phyloP scores from a whole-genome alignment of 2,888 invertebrate species.

The Drosophila anomelani region DNA sequence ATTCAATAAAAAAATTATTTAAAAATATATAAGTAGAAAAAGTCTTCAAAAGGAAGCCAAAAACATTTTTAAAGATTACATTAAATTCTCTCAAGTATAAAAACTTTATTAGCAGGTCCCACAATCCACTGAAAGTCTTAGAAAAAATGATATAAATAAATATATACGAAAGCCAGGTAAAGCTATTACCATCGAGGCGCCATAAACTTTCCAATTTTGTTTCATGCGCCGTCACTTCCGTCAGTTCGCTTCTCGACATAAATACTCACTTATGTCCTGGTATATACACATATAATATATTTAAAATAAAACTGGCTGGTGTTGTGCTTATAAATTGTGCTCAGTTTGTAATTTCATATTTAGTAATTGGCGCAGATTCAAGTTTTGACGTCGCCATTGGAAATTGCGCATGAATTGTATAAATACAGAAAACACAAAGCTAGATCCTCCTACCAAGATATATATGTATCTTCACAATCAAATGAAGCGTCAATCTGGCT shows the following conservation, averaged over 20 bases:
- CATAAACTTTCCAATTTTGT: slow-evolving; percentile 53
- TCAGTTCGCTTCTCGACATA: background rate
- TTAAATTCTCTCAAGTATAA: background rate
- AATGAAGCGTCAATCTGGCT: slow-evolving; percentile 43
- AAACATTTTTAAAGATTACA: background rate
- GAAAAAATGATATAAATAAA: slow-evolving; percentile 6
- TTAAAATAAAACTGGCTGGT: background rate
- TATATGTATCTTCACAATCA: slow-evolving; percentile 1
- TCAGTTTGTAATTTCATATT: slow-evolving; percentile 46
- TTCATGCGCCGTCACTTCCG: slow-evolving; percentile 17
- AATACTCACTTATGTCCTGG: background rate
- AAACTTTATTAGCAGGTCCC: background rate
- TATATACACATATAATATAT: slow-evolving; percentile 7
- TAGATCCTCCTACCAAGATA: background rate
- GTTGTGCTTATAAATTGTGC: slow-evolving; percentile 41
- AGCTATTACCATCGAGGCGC: slow-evolving; percentile 4
- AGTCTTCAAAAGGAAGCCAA: background rate
- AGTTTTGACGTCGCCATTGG: slow-evolving; percentile 16
- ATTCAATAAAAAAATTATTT: too few relatives aligned
- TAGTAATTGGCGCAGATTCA: slow-evolving; percentile 40
- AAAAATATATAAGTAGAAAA: background rate
- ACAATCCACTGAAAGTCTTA: background rate
- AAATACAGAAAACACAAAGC: slow-evolving; percentile 1
- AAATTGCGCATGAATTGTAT: slow-evolving; percentile 28
- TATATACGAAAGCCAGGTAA: background rate